Conservation (phyloP, 2,797 vertebrate genomes). For the Epinephelus coioides region DNA sequence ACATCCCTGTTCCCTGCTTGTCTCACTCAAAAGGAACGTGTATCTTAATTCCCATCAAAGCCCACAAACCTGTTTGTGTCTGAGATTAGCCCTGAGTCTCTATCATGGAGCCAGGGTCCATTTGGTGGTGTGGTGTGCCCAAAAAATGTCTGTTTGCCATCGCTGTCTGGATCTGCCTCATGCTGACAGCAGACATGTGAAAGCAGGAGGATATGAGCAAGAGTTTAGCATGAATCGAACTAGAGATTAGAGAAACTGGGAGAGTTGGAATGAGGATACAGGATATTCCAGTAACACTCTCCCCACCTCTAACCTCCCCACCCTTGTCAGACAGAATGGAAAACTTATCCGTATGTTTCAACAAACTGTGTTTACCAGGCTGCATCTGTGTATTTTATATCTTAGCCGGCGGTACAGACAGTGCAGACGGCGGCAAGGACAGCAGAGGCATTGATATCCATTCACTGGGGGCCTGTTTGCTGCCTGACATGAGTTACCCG, state of each 20-base stretch:
- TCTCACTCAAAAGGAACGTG: constrained; percentile 44
- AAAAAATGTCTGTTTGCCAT: constrained; percentile 34
- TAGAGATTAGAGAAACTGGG: constrained; percentile 64
- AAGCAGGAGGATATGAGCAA: constrained; percentile 36
- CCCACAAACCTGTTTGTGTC: constrained; percentile 51
- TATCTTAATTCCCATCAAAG: constrained; percentile 74
- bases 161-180: constrained; percentile 53
- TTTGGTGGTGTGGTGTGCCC: constrained; percentile 3
- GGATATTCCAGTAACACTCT: constrained; percentile 51
- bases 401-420: constrained; percentile 22
- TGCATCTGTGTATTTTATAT: constrained; percentile 57
- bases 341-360: constrained; percentile 59
- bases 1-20: constrained; percentile 31
- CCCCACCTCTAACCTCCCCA: constrained; percentile 13
- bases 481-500: constrained; percentile 9
- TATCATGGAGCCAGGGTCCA: constrained; percentile 1
- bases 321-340: constrained; percentile 49
- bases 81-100: constrained; percentile 55
- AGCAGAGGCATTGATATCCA: constrained; percentile 22
- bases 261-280: constrained; percentile 43
- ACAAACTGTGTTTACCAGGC: constrained; percentile 54
- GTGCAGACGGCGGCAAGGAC: constrained; percentile 34
- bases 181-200: constrained; percentile 28
- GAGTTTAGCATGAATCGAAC: constrained; percentile 57
- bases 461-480: constrained; percentile 19